A percentile compares a stretch with the other conserved stretches of the same genome.
Evolutionary conservation across 2,113 vertebrate species (phyloP).

Genomic region (Cyphomyrus discorhynchus): DNA sequence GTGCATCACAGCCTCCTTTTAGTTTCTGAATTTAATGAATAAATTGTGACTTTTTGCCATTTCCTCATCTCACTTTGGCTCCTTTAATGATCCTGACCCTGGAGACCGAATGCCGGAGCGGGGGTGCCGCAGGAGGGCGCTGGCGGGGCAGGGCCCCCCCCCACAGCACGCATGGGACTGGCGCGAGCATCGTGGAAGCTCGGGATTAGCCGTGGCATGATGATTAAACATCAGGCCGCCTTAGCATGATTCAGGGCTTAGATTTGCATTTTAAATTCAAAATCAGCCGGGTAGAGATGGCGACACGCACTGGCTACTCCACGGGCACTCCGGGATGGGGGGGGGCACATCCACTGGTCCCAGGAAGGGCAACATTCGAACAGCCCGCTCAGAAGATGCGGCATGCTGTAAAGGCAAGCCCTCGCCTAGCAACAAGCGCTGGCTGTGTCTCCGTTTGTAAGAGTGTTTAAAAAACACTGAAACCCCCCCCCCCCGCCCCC

Average conservation of each 20-base stretch:
- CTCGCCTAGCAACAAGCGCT: slow-evolving; percentile 4
- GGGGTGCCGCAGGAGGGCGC: background rate
- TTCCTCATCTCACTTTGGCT: background rate
- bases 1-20: background rate
- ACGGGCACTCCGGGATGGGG: background rate
- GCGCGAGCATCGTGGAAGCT: background rate
- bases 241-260: slow-evolving; percentile 22
- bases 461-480: background rate
- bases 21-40: background rate
- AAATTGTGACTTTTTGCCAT: background rate
- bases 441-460: background rate
- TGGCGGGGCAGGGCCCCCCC: background rate
- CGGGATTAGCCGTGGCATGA: slow-evolving; percentile 27
- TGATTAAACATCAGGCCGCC: slow-evolving; percentile 29
- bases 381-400: background rate
- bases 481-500: background rate
- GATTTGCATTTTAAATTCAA: slow-evolving; percentile 34
- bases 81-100: background rate
- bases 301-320: background rate
- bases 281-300: slow-evolving; percentile 27
- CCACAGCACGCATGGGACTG: background rate
- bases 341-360: background rate
- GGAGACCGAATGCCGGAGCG: background rate
- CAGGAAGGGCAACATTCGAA: background rate
- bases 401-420: background rate